Evolutionary conservation across 2,888 invertebrate genomes (phyloP), one percentile per base, ranked within the genome.

Genomic region (Scaptomyza tumidula): DNA sequence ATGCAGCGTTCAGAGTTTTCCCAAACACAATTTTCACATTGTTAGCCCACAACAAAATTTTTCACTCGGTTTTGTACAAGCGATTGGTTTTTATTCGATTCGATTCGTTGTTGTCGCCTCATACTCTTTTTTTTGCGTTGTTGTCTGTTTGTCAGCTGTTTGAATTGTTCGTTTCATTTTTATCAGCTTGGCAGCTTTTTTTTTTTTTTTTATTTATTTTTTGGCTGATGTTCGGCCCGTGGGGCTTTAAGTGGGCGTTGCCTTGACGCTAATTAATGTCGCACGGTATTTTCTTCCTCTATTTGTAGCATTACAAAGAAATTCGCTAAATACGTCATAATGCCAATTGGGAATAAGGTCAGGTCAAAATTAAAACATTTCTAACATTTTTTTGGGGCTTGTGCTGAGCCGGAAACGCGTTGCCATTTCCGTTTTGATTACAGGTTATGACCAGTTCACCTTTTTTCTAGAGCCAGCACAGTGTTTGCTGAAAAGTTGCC

Each of bases 401-500:
- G 31, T 31, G 31, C 11, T 44, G 4, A 14, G 55, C 72, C 70
- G 88, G 85, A 86, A 84, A 86, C 75, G 86, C 71, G 73, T 70
- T 75, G 57, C 66, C 71, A 69, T 83, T 80, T 81, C 79, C 79
- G 82, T 75, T 81, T 72, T 79, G 82, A 82, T 82, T 79, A 81
- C 72, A 71, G 57, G 52, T 69, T 71, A 69, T 68, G 62, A 67
- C 50, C 66, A 43, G 35, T 48, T 60, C 37, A 37, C 39, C 57
- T 33, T 64, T 66, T 57, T 35, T 29, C 27, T 31, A 62, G 68
- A 53, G 33, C 29, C 27, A 61, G 68, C 52, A 80, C 72, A 67
- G 69, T 59, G 64, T 70, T 69, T 61, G 71, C 56, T 80, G 75
- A 80, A 80, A 76, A 62, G 73, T 65, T 49, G 29, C 29, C 54